Base-by-base conservation (phyloP, 2,888 invertebrate species). In the Augochlorella aurata region DNA sequence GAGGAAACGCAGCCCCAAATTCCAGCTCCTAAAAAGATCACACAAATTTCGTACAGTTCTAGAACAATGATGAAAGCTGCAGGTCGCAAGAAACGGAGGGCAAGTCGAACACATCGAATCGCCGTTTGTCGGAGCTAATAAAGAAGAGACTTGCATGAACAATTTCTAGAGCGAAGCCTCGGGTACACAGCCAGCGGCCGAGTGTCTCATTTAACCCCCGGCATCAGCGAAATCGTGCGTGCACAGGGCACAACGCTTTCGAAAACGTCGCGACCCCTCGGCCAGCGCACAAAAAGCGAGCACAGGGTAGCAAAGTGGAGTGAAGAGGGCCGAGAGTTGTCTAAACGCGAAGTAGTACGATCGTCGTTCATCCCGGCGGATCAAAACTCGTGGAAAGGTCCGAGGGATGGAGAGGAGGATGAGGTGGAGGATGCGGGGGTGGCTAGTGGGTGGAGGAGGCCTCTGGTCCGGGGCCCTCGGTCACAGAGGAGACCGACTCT, bases 401-500 rank as follows among this genome's bases (percentile, higher is more conserved):
- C 79, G 54, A 68, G 75, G 24, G 18, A 7, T 24, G 70, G 45
- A 73, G 77, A 16, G 24, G n/a, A 12, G 52, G 75, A 21, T 54
- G 58, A 21, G 50, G 47, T 21, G n/a, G 75, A 61, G 16, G 38
- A 29, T 8, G 12, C 14, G 63, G 18, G 18, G 18, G 44, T 0
- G 49, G 58, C 16, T 3, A 61, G 29, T 2, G 29, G 38, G 63
- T 9, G 63, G 63, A 63, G 63, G 10, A 44, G 63, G 63, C 44
- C 44, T 63, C 69, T 50, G 58, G 70, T 73, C 61, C 78, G 71
- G 82, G 82, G 67, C 47, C 67, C 81, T 84, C 67, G 79, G 79
- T 84, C 66, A 54, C 70, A 81, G 84, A 81, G 24, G 24, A 69
- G 81, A 77, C 77, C 75, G 78, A 73, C 79, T 65, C 80, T 80